phyloP scores from a whole-genome alignment of 2,113 vertebrate species.

The Delphinapterus leucas region DNA sequence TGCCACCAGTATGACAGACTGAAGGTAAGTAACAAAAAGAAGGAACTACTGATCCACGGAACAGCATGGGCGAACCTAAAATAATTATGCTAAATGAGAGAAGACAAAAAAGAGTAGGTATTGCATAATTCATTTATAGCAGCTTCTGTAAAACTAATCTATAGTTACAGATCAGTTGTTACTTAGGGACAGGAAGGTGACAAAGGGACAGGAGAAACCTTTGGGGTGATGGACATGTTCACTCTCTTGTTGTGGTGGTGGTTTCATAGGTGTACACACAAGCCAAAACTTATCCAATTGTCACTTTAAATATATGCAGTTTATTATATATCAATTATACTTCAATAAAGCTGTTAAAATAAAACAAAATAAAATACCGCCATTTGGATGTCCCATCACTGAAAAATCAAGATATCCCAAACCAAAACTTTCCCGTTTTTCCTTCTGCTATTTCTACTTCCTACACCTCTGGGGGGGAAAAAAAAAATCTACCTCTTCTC shows the following conservation, averaged over 20 bases:
- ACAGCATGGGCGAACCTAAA: fast-evolving
- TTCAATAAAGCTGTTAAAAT: neutral
- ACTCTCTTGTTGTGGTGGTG: neutral
- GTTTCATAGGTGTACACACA: neutral
- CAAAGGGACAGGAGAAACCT: neutral
- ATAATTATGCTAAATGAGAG: fast-evolving
- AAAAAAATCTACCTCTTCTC: neutral
- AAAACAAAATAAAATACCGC: neutral
- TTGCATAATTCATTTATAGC: neutral
- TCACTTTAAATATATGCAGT: neutral
- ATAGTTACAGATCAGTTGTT: too few relatives aligned
- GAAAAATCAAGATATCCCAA: neutral
- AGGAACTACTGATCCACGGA: neutral
- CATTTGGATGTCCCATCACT: neutral
- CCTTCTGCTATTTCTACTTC: neutral
- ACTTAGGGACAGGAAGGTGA: neutral
- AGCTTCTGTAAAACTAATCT: neutral
- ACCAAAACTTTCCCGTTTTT: neutral
- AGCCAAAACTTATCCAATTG: neutral
- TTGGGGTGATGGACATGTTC: fast-evolving
- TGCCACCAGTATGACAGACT: too few relatives aligned
- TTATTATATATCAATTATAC: neutral
- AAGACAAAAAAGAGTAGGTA: neutral
- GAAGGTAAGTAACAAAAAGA: neutral
- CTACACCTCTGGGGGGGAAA: neutral